A percentile compares a stretch with the other conserved stretches of the same genome.
Evolutionary conservation across 2,113 vertebrate species (phyloP).

Genomic region (Leptodactylus fuscus): DNA sequence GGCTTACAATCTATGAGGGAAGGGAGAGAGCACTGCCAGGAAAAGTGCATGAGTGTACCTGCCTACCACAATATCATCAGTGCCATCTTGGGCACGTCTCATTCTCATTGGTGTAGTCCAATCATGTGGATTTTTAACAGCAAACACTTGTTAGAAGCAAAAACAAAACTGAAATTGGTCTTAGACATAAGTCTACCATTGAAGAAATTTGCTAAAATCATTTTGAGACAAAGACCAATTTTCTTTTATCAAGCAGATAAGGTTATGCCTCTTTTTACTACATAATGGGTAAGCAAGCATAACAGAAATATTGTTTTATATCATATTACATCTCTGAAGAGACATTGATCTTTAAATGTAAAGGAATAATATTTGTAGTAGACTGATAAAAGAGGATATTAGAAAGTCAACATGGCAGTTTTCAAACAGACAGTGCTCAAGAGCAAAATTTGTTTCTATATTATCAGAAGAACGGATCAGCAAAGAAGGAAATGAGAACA

Average conservation of each 20-base stretch:
- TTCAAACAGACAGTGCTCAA: constrained; percentile 32
- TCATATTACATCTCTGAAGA: constrained; percentile 35
- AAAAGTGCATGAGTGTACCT: too few relatives aligned
- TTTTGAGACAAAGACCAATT: background rate
- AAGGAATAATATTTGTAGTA: constrained; percentile 29
- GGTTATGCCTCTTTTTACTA: background rate
- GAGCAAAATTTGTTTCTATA: constrained; percentile 37
- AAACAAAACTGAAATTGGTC: too few relatives aligned
- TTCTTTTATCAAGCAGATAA: background rate
- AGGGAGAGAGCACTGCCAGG: too few relatives aligned
- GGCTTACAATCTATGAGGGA: too few relatives aligned
- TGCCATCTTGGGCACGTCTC: too few relatives aligned
- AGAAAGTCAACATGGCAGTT: constrained; percentile 32
- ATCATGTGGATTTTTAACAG: too few relatives aligned
- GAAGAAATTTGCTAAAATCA: background rate
- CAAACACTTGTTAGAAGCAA: too few relatives aligned
- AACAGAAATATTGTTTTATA: constrained; percentile 23
- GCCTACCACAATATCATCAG: too few relatives aligned
- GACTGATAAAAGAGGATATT: constrained; percentile 50
- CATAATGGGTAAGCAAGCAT: background rate
- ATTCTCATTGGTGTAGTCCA: too few relatives aligned
- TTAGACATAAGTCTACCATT: too few relatives aligned
- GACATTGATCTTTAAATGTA: constrained; percentile 27
- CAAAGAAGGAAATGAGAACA: constrained; percentile 46
- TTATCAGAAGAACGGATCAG: constrained; percentile 38